Base-by-base conservation (phyloP, 2,797 vertebrate species). In the Loris lydekkerianus region DNA sequence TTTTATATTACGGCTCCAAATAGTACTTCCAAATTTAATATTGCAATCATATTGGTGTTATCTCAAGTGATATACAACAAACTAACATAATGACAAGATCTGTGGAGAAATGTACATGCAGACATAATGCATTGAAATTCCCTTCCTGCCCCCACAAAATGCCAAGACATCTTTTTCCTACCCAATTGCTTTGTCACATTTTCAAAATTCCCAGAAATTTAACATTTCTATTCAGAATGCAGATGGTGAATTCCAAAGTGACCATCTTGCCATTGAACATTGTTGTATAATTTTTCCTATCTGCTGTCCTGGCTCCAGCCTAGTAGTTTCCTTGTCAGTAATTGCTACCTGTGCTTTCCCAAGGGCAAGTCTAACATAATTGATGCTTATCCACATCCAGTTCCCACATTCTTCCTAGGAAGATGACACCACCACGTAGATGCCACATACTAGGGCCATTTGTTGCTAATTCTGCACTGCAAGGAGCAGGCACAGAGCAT, bases 131-230 rank as follows among this genome's bases (percentile, higher is more conserved):
- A 10, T 31, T 87, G 61, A 70, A 92, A 63, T 89, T 3, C 11
- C 82, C 21, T 10, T 61, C 29, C 3, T 2, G 70, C 4, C 63
- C 63, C 11, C 2, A 1, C 9, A 86, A 80, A 80, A 83, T 77
- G 20, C 13, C 46, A 67, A 65, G n/a, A 49, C 34, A 46, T 27
- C 6, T 34, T 83, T 29, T 63, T 80, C 21, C 23, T n/a, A 58
- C 1, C 17, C 23, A 27, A 14, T 53, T 18, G 7, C 34, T 89
- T 82, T 89, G 73, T 23, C 18, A 82, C 61, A 67, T 84, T 89
- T 93, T 80, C 75, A 72, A 94, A 84, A 69, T 80, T 83, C 70
- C 27, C 60, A 77, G 25, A 60, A 95, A 87, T 61, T 46, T 56
- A 63, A 18, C 15, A 29, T 93, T 86, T 95, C 29, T 73, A 40